A percentile compares a stretch with the other conserved stretches of the same genome.
phyloP scores from a whole-genome alignment of 2,797 vertebrate species.

The Synaphobranchus kaupii region DNA sequence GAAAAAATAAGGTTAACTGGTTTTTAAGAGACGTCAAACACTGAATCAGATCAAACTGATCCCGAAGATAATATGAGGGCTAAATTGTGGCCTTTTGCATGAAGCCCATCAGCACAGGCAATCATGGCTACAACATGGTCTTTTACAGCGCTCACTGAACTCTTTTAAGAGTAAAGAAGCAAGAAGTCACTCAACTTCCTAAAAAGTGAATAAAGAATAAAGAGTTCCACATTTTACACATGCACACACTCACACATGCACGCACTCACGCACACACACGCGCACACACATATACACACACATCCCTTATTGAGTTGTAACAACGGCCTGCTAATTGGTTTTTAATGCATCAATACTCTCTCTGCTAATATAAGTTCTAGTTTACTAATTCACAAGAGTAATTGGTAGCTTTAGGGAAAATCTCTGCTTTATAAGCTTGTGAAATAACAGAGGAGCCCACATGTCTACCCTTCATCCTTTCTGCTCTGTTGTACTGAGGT shows the following conservation, averaged over 20 bases:
- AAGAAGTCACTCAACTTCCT: neutral
- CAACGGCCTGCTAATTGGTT: constrained; percentile 12
- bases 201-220: neutral
- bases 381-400: constrained; percentile 21
- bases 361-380: constrained; percentile 14
- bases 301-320: neutral
- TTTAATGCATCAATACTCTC: constrained; percentile 19
- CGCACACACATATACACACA: neutral
- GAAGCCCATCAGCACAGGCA: too few relatives aligned
- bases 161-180: neutral
- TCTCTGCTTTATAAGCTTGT: neutral
- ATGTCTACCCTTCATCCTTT: constrained; percentile 9
- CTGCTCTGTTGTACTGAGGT: constrained; percentile 1
- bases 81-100: too few relatives aligned
- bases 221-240: neutral
- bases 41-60: too few relatives aligned
- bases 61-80: too few relatives aligned
- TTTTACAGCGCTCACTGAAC: neutral
- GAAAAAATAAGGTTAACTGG: too few relatives aligned
- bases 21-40: too few relatives aligned
- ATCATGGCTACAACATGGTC: too few relatives aligned
- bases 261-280: neutral
- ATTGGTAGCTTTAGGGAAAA: constrained; percentile 16
- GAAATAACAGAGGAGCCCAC: neutral
- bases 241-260: neutral